phyloP scores from a whole-genome alignment of 2,797 vertebrate species.

The Vireo griseus region DNA sequence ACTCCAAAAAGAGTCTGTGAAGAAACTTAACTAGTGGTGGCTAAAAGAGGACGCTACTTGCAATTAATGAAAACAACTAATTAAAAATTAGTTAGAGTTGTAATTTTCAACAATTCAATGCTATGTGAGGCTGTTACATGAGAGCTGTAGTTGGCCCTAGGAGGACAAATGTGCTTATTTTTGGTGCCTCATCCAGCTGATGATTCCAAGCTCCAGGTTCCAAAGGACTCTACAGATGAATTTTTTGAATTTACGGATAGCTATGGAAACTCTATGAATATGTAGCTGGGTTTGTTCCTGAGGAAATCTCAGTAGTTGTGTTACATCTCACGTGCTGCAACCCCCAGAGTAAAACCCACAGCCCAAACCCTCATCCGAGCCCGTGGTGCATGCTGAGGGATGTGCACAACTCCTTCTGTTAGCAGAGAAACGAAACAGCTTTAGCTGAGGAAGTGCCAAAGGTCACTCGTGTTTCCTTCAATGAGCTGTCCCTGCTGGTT shows the following conservation, averaged over 20 bases:
- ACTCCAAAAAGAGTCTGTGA: background rate
- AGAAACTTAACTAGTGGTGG: background rate
- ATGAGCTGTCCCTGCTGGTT: background rate
- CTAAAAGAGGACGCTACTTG: background rate
- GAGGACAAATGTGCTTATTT: background rate
- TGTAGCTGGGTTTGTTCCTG: background rate
- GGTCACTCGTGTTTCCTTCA: background rate
- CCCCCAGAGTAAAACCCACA: background rate
- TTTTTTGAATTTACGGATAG: background rate
- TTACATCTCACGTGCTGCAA: background rate
- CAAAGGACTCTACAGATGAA: background rate
- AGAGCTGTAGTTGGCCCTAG: background rate
- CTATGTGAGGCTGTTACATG: rapidly evolving
- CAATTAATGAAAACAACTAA: background rate
- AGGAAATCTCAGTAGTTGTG: background rate
- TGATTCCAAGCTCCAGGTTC: background rate
- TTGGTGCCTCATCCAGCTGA: background rate
- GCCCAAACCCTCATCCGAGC: no score
- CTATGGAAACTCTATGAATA: background rate
- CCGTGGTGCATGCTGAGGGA: rapidly evolving
- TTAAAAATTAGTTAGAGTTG: background rate
- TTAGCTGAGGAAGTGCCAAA: background rate
- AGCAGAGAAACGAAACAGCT: background rate
- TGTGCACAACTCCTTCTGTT: background rate
- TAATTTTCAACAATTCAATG: background rate